phyloP scores from a whole-genome alignment of 1,140 invertebrate genomes.

The Drosophila arizonae region DNA sequence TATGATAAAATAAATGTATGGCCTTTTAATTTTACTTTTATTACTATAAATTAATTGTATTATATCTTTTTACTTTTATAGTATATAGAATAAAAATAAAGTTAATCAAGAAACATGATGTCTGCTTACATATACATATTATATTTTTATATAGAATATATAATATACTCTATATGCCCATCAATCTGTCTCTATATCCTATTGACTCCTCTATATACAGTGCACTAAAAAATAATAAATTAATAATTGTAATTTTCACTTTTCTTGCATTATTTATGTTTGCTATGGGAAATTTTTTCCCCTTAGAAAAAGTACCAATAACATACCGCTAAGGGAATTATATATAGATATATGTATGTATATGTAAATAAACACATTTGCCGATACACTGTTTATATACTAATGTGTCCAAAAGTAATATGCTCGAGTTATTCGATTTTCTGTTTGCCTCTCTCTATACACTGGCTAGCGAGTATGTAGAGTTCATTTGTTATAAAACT shows the following conservation, averaged over 20 bases:
- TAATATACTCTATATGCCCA: neutral
- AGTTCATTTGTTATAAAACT: neutral
- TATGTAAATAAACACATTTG: neutral
- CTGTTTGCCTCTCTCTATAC: neutral
- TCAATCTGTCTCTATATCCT: neutral
- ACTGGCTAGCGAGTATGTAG: constrained; percentile 1
- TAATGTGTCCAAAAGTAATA: neutral
- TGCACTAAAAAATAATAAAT: too few relatives aligned
- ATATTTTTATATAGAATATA: neutral
- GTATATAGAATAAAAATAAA: too few relatives aligned
- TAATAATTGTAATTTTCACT: neutral
- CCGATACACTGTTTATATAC: neutral
- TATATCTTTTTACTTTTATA: too few relatives aligned
- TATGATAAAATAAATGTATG: too few relatives aligned
- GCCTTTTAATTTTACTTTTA: too few relatives aligned
- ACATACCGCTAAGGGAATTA: neutral
- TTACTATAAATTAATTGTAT: too few relatives aligned
- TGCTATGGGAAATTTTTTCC: too few relatives aligned
- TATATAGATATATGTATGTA: neutral
- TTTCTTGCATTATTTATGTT: neutral
- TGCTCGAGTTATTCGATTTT: constrained; percentile 2
- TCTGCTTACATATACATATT: too few relatives aligned
- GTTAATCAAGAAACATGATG: too few relatives aligned
- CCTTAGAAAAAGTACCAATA: too few relatives aligned
- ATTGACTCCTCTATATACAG: neutral